phyloP scores from a whole-genome alignment of 2,797 vertebrate genomes.

The Pygocentrus nattereri region DNA sequence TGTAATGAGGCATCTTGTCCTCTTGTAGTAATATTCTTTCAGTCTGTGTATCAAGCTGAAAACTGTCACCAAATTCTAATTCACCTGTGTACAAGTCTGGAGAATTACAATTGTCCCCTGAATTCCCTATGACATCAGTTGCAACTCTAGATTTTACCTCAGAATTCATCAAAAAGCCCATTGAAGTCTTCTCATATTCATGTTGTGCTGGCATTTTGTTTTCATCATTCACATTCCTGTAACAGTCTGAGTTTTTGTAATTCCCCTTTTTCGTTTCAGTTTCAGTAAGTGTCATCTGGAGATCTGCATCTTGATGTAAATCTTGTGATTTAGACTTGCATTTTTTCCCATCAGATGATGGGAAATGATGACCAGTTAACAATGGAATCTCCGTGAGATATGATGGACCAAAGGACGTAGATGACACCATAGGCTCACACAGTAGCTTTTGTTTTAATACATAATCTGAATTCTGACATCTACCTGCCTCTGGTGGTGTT shows the following conservation, averaged over 20 bases:
- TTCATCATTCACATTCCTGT: background rate
- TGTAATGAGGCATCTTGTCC: constrained; percentile 20
- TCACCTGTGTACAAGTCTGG: constrained; percentile 64
- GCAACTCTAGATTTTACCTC: constrained; percentile 20
- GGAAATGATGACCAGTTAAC: background rate
- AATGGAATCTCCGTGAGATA: background rate
- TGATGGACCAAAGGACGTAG: background rate
- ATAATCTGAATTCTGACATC: background rate
- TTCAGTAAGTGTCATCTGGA: background rate
- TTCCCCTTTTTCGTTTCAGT: constrained; percentile 11
- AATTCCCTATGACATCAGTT: background rate
- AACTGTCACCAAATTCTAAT: constrained; percentile 88
- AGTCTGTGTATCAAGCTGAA: constrained; percentile 92
- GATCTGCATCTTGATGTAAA: background rate
- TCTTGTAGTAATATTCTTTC: constrained; percentile 88
- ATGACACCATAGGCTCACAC: background rate
- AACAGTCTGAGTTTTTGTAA: background rate
- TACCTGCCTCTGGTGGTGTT: background rate
- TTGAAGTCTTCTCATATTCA: background rate
- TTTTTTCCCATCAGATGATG: constrained; percentile 28
- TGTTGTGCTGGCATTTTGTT: background rate
- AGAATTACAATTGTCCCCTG: constrained; percentile 49
- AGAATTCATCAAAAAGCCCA: background rate
- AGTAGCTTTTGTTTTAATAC: background rate
- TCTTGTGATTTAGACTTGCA: constrained; percentile 41